These are phyloP conservation scores for Hirtodrosophila duncani DNA, from an alignment of 2,888 invertebrate species.

Conservation along the genomic window DNA sequence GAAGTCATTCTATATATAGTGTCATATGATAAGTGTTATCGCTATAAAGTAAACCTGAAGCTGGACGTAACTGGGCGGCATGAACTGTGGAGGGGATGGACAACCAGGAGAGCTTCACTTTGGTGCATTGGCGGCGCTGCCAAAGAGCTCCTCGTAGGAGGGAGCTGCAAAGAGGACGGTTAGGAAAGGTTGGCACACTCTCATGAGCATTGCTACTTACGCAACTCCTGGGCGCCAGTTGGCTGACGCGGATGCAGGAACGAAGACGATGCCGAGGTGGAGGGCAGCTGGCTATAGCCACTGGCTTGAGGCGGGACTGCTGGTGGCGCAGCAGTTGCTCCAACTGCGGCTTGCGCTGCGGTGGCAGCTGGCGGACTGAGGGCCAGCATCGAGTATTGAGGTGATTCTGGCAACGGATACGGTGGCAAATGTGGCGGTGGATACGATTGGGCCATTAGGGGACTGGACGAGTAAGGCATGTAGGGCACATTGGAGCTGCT, in stretches of 20 bases:
- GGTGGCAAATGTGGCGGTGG: slow-evolving; percentile 72
- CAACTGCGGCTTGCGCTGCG: slow-evolving; percentile 9
- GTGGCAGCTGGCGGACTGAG: slow-evolving; percentile 36
- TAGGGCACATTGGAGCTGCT: slow-evolving; percentile 70
- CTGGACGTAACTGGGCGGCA: slow-evolving; percentile 64
- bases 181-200: too few species aligned
- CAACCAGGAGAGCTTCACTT: slow-evolving; percentile 47
- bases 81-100: slow-evolving; percentile 9
- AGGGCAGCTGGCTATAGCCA: slow-evolving; percentile 63
- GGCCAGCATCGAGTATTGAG: slow-evolving; percentile 62
- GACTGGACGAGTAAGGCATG: slow-evolving; percentile 74
- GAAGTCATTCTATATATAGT: slow-evolving; percentile 14
- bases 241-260: slow-evolving; percentile 36
- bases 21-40: slow-evolving; percentile 27
- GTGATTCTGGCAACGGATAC: slow-evolving; percentile 63
- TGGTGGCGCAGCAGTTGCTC: slow-evolving; percentile 20
- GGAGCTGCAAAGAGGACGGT: slow-evolving; percentile 60
- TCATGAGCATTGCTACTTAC: too few species aligned
- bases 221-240: slow-evolving; percentile 62
- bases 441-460: slow-evolving; percentile 76
- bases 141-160: slow-evolving; percentile 78
- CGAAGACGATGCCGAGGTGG: slow-evolving; percentile 58
- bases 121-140: slow-evolving; percentile 60
- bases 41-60: slow-evolving; percentile 65
- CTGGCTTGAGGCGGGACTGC: slow-evolving; percentile 13